Percentiles rank a stretch among this genome's conserved stretches.
Evolutionary conservation across 92 coral and sea anemone species (phyloP).

Genomic region (Diadumene lineata): DNA sequence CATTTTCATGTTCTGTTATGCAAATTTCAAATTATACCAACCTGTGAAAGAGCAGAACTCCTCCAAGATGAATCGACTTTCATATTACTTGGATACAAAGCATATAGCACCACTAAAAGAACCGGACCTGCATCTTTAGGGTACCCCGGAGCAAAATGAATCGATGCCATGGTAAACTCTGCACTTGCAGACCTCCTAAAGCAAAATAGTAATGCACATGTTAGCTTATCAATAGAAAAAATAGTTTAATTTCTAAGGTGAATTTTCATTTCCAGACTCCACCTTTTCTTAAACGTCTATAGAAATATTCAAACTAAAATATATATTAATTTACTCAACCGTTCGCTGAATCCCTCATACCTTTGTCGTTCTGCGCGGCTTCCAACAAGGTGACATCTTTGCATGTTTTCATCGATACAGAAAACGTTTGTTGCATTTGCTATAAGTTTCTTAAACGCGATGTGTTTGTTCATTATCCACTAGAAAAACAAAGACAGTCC

Average conservation of each 20-base stretch:
- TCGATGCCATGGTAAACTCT: conserved; percentile 9
- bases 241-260: too few relatives aligned
- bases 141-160: conserved; percentile 41
- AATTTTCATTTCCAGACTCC: too few relatives aligned
- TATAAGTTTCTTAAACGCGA: conserved; percentile 32
- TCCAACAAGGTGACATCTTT: conserved; percentile 13
- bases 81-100: conserved; percentile 19
- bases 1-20: too few relatives aligned
- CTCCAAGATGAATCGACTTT: conserved; percentile 27
- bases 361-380: conserved; percentile 4
- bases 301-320: too few relatives aligned
- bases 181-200: conserved; percentile 12
- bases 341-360: too few relatives aligned
- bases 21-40: too few relatives aligned
- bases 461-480: conserved; percentile 45
- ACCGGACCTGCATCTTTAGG: conserved; percentile 7
- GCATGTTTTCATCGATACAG: conserved; percentile 21
- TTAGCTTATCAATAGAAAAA: background rate
- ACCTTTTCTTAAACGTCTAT: too few relatives aligned
- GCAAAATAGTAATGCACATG: background rate
- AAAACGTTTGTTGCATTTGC: conserved; percentile 32
- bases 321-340: too few relatives aligned
- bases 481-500: background rate
- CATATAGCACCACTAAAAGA: conserved; percentile 25
- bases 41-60: conserved; percentile 28